Conservation (phyloP, 2,797 vertebrate species). For the Melanotaenia boesemani region DNA sequence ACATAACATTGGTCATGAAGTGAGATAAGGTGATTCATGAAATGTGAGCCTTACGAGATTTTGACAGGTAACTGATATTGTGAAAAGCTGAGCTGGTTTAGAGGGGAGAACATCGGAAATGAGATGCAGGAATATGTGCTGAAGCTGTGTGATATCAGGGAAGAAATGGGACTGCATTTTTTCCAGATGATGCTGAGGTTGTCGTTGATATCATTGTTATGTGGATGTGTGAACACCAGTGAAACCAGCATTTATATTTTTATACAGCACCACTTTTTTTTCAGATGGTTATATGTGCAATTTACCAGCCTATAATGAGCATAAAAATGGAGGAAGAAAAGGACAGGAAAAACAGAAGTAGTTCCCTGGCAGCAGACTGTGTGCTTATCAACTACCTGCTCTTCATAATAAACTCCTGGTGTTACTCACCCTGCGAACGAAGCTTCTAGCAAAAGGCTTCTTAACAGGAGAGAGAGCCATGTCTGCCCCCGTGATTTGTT, state of each 20-base stretch:
- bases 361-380: slow-evolving; percentile 36
- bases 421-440: slow-evolving; percentile 55
- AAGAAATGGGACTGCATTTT: slow-evolving; percentile 47
- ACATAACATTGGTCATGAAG: slow-evolving; percentile 70
- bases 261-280: slow-evolving; percentile 10
- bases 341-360: slow-evolving; percentile 14
- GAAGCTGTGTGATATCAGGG: slow-evolving; percentile 48
- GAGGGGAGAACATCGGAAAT: slow-evolving; percentile 49
- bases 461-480: slow-evolving; percentile 66
- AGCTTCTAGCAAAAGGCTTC: slow-evolving; percentile 67
- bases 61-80: slow-evolving; percentile 70
- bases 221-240: slow-evolving; percentile 25
- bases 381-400: slow-evolving; percentile 59
- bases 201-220: slow-evolving; percentile 11
- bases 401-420: slow-evolving; percentile 56
- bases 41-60: slow-evolving; percentile 71
- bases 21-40: slow-evolving; percentile 74
- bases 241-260: slow-evolving; percentile 26
- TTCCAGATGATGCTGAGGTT: slow-evolving; percentile 36
- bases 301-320: slow-evolving; percentile 40
- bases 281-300: slow-evolving; percentile 38
- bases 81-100: slow-evolving; percentile 52
- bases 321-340: slow-evolving; percentile 22
- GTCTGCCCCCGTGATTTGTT: slow-evolving; percentile 78
- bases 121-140: slow-evolving; percentile 57